phyloP scores from a whole-genome alignment of 2,888 invertebrate species.

The Bombyx huttoni region DNA sequence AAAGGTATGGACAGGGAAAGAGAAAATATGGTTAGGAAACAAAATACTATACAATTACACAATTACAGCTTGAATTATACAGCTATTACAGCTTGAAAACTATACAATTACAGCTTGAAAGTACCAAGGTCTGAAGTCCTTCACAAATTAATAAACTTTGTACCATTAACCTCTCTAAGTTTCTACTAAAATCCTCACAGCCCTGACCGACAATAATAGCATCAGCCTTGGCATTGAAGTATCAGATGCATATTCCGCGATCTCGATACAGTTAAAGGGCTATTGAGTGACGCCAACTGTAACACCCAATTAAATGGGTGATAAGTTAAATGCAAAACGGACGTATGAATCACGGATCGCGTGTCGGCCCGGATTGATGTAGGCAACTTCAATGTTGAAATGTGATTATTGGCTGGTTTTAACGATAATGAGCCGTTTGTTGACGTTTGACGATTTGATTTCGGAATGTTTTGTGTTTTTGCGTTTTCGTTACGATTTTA shows the following conservation, averaged over 20 bases:
- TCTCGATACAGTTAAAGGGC: conserved; percentile 52
- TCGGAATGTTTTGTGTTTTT: too few relatives aligned
- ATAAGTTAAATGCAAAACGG: conserved; percentile 33
- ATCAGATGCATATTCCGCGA: conserved; percentile 49
- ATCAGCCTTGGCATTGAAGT: conserved; percentile 19
- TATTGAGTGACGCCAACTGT: conserved; percentile 47
- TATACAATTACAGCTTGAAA: too few relatives aligned
- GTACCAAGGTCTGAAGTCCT: too few relatives aligned
- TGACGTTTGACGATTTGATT: background rate
- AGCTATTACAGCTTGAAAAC: too few relatives aligned
- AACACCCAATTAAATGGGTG: conserved; percentile 52
- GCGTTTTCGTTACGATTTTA: too few relatives aligned
- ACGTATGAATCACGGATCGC: conserved; percentile 25
- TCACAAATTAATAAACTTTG: too few relatives aligned
- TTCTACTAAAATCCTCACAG: conserved; percentile 12
- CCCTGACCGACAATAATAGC: conserved; percentile 17
- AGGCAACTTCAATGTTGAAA: background rate
- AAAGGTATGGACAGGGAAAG: too few relatives aligned
- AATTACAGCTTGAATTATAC: too few relatives aligned
- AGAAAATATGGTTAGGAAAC: too few relatives aligned
- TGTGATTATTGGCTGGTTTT: background rate
- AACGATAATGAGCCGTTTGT: background rate
- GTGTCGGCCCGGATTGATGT: conserved; percentile 1
- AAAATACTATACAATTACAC: too few relatives aligned
- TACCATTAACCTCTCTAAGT: background rate